Percentiles rank a stretch among this genome's conserved stretches.
phyloP scores from a whole-genome alignment of 2,888 invertebrate genomes.

The Steinernema carpocapsae region DNA sequence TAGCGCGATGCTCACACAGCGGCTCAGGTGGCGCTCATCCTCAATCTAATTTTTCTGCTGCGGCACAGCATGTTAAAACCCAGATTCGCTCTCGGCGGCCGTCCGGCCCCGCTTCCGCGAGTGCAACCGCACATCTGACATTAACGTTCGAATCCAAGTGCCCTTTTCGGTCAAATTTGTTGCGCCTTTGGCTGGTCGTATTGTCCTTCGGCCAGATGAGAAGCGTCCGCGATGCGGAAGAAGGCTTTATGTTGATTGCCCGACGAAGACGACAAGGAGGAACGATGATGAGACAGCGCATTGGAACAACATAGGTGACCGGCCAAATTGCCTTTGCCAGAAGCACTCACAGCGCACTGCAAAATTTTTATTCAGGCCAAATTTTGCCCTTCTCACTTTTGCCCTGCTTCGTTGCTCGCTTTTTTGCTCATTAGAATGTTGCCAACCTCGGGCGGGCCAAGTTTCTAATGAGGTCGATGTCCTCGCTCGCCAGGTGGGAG shows the following conservation, averaged over 20 bases:
- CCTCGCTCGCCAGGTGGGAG: no score
- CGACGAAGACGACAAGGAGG: conserved; percentile 19
- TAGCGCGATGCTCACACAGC: neutral
- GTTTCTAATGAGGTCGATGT: no score
- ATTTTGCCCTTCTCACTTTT: neutral
- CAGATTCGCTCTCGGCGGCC: neutral
- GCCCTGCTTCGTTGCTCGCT: conserved; percentile 1
- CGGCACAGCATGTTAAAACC: neutral
- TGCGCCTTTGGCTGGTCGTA: conserved; percentile 12
- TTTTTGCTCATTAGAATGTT: neutral
- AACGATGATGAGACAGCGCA: conserved; percentile 26
- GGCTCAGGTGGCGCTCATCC: conserved; percentile 35
- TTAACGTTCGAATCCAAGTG: conserved; percentile 26
- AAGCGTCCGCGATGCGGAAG: conserved; percentile 29
- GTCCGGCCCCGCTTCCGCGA: neutral
- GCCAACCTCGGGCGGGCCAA: no score
- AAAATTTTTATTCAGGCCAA: no score
- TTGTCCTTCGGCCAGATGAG: conserved; percentile 31
- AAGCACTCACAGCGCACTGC: conserved; percentile 18
- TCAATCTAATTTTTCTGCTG: conserved; percentile 26
- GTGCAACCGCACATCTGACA: conserved; percentile 4
- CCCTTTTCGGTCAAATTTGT: conserved; percentile 33
- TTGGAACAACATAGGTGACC: conserved; percentile 32
- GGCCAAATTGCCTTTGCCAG: conserved; percentile 33
- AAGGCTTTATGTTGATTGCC: conserved; percentile 34